A percentile compares a stretch with the other conserved stretches of the same genome.
These are phyloP conservation scores for Trichoplusia ni DNA, from an alignment of 1,140 invertebrate species.

Conservation along the genomic window DNA sequence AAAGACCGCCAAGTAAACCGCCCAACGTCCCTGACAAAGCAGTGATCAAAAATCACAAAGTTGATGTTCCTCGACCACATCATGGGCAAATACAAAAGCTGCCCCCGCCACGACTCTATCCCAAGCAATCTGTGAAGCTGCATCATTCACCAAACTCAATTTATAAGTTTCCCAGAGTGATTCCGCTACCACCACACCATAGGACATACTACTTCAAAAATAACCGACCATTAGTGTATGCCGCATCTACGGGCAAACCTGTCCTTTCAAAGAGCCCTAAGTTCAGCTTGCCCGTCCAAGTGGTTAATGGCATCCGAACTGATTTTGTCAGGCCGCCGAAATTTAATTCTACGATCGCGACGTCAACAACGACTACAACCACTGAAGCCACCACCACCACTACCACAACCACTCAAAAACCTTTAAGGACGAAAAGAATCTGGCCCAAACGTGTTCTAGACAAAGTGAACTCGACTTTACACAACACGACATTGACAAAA, in stretches of 20 bases:
- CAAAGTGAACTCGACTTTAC: slow-evolving; percentile 54
- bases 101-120: slow-evolving; percentile 44
- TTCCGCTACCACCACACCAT: slow-evolving; percentile 50
- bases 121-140: slow-evolving; percentile 51
- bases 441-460: slow-evolving; percentile 71
- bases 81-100: slow-evolving; percentile 49
- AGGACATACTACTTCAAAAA: slow-evolving; percentile 41
- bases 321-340: slow-evolving; percentile 63
- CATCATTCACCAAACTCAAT: slow-evolving; percentile 51
- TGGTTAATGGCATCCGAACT: slow-evolving; percentile 65
- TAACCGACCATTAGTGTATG: slow-evolving; percentile 41
- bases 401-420: slow-evolving; percentile 50
- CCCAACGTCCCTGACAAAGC: slow-evolving; percentile 55
- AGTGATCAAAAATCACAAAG: slow-evolving; percentile 50
- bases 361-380: slow-evolving; percentile 46
- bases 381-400: slow-evolving; percentile 44
- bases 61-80: slow-evolving; percentile 52
- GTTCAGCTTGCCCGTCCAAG: slow-evolving; percentile 68
- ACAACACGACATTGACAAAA: slow-evolving; percentile 23
- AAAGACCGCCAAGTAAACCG: slow-evolving; percentile 67
- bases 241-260: slow-evolving; percentile 52
- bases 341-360: slow-evolving; percentile 43
- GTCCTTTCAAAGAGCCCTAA: slow-evolving; percentile 55
- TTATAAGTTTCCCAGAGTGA: slow-evolving; percentile 64
- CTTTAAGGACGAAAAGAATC: slow-evolving; percentile 72